phyloP scores from a whole-genome alignment of 2,797 vertebrate species.

The Lindbergichthys nudifrons region DNA sequence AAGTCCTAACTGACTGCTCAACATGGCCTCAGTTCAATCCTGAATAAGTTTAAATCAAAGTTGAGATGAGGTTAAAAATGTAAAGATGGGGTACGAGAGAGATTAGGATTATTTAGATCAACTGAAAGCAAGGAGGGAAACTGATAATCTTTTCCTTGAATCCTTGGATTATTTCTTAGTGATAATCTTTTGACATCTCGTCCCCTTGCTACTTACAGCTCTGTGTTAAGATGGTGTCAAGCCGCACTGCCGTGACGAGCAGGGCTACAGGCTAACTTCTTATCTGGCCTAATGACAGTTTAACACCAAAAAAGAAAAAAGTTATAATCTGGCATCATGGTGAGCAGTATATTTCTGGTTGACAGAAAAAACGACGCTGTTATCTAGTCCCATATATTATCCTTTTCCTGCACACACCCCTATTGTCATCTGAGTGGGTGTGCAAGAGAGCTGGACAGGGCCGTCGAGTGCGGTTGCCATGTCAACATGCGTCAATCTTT shows the following conservation, averaged over 20 bases:
- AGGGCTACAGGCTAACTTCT: slow-evolving; percentile 48
- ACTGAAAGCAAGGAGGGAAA: slow-evolving; percentile 67
- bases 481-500: slow-evolving; percentile 54
- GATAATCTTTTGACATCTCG: slow-evolving; percentile 76
- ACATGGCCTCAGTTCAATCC: slow-evolving; percentile 41
- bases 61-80: slow-evolving; percentile 52
- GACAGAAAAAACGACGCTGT: slow-evolving; percentile 27
- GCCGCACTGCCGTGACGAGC: slow-evolving; percentile 37
- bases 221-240: slow-evolving; percentile 67
- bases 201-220: slow-evolving; percentile 64
- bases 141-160: slow-evolving; percentile 65
- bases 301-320: slow-evolving; percentile 34
- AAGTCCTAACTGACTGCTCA: slow-evolving; percentile 59
- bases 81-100: slow-evolving; percentile 43
- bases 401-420: slow-evolving; percentile 33
- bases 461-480: slow-evolving; percentile 57
- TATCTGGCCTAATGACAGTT: slow-evolving; percentile 52
- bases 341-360: slow-evolving; percentile 33
- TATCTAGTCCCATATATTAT: slow-evolving; percentile 45
- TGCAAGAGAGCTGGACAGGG: slow-evolving; percentile 42
- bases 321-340: slow-evolving; percentile 35
- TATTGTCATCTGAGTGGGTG: slow-evolving; percentile 35
- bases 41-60: slow-evolving; percentile 68
- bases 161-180: slow-evolving; percentile 69
- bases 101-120: slow-evolving; percentile 74